phyloP scores from a whole-genome alignment of 2,888 invertebrate species.

The Luffia ferchaultella region DNA sequence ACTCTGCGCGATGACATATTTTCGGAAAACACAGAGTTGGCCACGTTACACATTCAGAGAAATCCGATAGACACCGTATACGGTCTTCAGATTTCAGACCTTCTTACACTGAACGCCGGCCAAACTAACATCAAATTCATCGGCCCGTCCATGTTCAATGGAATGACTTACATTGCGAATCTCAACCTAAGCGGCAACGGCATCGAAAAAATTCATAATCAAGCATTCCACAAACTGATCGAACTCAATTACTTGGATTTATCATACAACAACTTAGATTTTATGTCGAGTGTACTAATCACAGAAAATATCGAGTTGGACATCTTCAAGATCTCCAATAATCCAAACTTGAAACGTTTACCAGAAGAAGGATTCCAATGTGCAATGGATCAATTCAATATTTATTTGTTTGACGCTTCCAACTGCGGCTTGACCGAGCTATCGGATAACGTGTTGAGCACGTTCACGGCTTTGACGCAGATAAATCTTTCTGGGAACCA shows the following conservation, averaged over 20 bases:
- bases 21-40: constrained; percentile 70
- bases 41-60: constrained; percentile 73
- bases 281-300: constrained; percentile 73
- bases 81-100: constrained; percentile 66
- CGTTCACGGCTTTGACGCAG: constrained; percentile 74
- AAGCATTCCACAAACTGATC: constrained; percentile 72
- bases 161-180: constrained; percentile 69
- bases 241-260: constrained; percentile 76
- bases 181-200: constrained; percentile 75
- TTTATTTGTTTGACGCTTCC: constrained; percentile 76
- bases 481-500: constrained; percentile 75
- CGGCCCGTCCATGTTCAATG: constrained; percentile 71
- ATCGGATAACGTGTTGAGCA: constrained; percentile 70
- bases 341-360: constrained; percentile 71
- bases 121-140: constrained; percentile 73
- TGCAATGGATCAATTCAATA: constrained; percentile 66
- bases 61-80: constrained; percentile 72
- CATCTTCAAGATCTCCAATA: constrained; percentile 75
- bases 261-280: constrained; percentile 74
- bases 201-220: constrained; percentile 72
- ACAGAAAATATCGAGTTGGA: constrained; percentile 74
- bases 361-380: constrained; percentile 73
- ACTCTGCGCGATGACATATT: constrained; percentile 71
- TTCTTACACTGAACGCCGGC: constrained; percentile 74
- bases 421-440: constrained; percentile 74